These are phyloP conservation scores for Toxonevra muliebris DNA, from an alignment of 2,888 invertebrate species.

Conservation along the genomic window DNA sequence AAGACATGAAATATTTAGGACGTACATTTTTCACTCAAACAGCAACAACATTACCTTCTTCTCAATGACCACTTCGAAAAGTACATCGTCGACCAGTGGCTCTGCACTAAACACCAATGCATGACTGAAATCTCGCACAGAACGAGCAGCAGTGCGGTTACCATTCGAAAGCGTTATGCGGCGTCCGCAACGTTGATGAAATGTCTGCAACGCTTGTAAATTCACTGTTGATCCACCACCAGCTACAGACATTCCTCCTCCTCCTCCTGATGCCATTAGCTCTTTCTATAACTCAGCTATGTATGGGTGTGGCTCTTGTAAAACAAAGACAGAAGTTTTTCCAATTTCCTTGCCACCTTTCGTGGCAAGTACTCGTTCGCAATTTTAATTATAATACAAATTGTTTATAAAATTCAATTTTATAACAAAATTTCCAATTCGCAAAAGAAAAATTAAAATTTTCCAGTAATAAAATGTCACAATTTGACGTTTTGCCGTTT, in stretches of 20 bases:
- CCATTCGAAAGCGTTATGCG: conserved; percentile 85
- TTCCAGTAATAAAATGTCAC: too few relatives aligned
- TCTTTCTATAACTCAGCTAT: background rate
- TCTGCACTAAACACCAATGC: conserved; percentile 86
- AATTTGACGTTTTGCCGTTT: too few relatives aligned
- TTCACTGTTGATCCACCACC: conserved; percentile 19
- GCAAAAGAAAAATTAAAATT: too few relatives aligned
- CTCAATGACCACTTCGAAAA: conserved; percentile 88
- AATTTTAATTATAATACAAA: too few relatives aligned
- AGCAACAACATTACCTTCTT: conserved; percentile 74
- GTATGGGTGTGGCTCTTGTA: background rate
- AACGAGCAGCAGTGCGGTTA: conserved; percentile 82
- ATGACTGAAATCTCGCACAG: conserved; percentile 85
- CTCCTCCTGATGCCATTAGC: conserved; percentile 16
- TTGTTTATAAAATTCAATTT: too few relatives aligned
- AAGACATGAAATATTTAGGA: background rate
- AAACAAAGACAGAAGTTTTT: background rate
- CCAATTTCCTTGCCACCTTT: too few relatives aligned
- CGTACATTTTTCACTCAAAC: background rate
- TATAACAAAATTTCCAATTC: too few relatives aligned
- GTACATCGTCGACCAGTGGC: conserved; percentile 80
- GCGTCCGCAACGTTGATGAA: conserved; percentile 85
- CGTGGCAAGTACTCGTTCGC: too few relatives aligned
- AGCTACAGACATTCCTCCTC: conserved; percentile 1
- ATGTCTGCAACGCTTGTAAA: conserved; percentile 62